A percentile compares a stretch with the other conserved stretches of the same genome.
Conservation (phyloP, 2,113 vertebrate species). For the Colistium nudipinnis region DNA sequence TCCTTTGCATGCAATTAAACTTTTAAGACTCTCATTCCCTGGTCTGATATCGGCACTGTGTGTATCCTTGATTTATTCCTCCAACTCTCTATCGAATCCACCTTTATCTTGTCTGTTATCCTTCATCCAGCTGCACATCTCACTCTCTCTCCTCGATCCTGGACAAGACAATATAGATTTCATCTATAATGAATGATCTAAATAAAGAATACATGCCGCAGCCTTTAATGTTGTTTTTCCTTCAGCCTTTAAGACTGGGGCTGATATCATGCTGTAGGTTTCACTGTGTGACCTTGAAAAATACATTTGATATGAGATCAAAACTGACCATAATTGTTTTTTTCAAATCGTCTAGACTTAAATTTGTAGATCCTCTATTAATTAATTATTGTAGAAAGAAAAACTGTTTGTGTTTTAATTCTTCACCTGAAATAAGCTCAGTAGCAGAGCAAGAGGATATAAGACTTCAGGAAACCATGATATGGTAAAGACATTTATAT, state of each 20-base stretch:
- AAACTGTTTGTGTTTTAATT: neutral
- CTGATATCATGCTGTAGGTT: too few species aligned
- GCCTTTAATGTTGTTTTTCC: neutral
- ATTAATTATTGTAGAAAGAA: too few species aligned
- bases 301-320: constrained; percentile 7
- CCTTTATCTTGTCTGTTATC: constrained; percentile 10
- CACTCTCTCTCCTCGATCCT: neutral
- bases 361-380: neutral
- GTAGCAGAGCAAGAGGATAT: neutral
- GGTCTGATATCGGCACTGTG: neutral
- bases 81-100: constrained; percentile 20
- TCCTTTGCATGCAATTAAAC: constrained; percentile 22
- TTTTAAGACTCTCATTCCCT: constrained; percentile 10
- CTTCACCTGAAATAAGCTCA: neutral
- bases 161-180: neutral
- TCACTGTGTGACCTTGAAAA: constrained; percentile 9
- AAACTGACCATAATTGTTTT: neutral
- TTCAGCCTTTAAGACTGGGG: neutral
- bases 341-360: neutral
- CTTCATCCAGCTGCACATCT: neutral
- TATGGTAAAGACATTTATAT: neutral
- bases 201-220: neutral
- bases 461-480: neutral
- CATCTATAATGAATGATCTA: neutral
- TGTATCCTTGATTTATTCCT: neutral